Base-by-base conservation (phyloP, 2,797 vertebrate species). In the Carapus acus region DNA sequence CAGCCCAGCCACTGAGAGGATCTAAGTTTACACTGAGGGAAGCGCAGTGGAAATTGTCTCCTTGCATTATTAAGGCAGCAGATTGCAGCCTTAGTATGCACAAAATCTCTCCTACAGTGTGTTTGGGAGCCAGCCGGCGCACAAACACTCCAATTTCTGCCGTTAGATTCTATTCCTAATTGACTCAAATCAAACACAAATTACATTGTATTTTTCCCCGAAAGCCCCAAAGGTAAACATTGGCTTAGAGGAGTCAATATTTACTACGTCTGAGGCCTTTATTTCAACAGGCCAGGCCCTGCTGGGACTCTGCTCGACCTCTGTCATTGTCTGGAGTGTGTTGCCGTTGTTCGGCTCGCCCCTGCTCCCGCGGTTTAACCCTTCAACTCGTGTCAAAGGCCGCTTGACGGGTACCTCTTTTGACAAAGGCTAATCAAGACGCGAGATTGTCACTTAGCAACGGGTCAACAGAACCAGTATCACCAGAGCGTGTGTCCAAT, bases 231-330 rank as follows among this genome's bases (percentile, higher is more conserved):
- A 57, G 46, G 51, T 83, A 84, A 86, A 86, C 77, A 81, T 76
- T 73, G 70, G 69, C 68, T 64, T 53, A 65, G 76, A 53, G 80
- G 54, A 67, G 74, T 86, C 83, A 86, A 87, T 86, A 85, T 87
- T 87, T 87, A 83, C 74, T 65, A 58, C 64, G 46, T 73, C 27
- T 72, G 62, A 80, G 74, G 61, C 50, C 52, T 66, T 80, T 62
- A 69, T 76, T 80, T 83, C 79, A 67, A 76, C 80, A 81, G 65
- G 54, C 47, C 24, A 5, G 74, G 63, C 57, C 58, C 58, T 45
- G 50, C 13, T 20, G 54, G 67, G 51, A 58, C 54, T 49, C 2
- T 8, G 41, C 64, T 54, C 65, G 73, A 77, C 56, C 67, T 33
- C 40, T 62, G 40, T 72, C 44, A 62, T 79, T 75, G 68, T 79